Conservation (phyloP, 2,888 invertebrate genomes). For the Coecobrya sp. region DNA sequence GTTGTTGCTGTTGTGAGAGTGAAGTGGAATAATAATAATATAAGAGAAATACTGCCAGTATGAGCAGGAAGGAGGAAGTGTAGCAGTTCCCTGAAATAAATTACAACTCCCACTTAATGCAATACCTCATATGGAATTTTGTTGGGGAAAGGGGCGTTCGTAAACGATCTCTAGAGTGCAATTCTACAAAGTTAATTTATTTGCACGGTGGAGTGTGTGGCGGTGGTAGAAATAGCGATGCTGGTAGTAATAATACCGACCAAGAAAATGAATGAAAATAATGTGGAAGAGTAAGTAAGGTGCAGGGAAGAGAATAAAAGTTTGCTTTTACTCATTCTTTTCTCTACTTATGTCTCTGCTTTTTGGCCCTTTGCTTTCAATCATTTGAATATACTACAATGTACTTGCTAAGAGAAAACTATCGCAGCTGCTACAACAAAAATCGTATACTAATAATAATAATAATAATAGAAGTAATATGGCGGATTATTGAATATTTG, state of each 20-base stretch:
- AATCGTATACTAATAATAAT: conserved; percentile 6
- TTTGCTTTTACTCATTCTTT: not conserved
- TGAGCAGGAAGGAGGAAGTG: not conserved
- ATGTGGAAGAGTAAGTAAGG: not conserved
- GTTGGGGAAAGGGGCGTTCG: conserved; percentile 46
- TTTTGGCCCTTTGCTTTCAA: not conserved
- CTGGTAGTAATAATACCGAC: not conserved
- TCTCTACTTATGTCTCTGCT: not conserved
- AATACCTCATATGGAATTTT: conserved; percentile 55
- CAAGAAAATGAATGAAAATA: conserved; percentile 25
- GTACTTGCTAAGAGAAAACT: not conserved
- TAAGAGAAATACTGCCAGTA: not conserved
- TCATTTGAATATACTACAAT: not conserved
- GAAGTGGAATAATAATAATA: conserved; percentile 29
- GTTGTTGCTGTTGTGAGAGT: conserved; percentile 9
- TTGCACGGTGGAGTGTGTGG: conserved; percentile 42
- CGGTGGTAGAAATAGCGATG: conserved; percentile 6
- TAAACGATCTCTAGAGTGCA: conserved; percentile 71
- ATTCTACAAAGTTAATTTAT: conserved; percentile 67
- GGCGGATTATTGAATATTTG: too few relatives aligned
- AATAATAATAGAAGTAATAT: not conserved
- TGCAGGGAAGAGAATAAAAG: not conserved
- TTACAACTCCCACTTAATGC: conserved; percentile 65
- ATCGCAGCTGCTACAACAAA: conserved; percentile 39
- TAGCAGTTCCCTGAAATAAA: conserved; percentile 27